Evolutionary conservation across 2,113 vertebrate genomes (phyloP), one percentile per base, ranked within the genome.

Genomic region (Mesoclemmys tuberculata): DNA sequence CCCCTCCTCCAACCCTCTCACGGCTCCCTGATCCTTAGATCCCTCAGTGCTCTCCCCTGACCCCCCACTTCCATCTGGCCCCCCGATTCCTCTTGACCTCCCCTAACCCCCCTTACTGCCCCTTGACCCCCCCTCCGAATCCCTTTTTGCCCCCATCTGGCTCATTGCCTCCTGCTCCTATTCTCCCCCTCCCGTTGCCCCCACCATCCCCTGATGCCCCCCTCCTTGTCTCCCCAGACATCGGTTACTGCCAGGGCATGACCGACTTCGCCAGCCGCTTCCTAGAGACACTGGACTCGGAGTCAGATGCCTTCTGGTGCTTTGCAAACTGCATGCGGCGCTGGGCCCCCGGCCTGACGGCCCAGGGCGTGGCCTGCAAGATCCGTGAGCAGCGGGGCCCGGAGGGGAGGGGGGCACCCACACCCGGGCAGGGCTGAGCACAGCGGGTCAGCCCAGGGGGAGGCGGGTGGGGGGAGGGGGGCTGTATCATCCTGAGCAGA

Each of bases 241-340:
- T 93, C 5, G 93, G 93, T 55, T 85, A 92, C 58, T 68, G 51
- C 74, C 86, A 80, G 38, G 74, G 88, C 56, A 87, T 84, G 86
- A 80, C 83, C 64, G 86, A 93, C 75, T 77, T 91, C 80, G 87
- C 56, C 46, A 92, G 61, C 54, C 91, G 87, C 49, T 68, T 90
- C 77, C 83, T 93, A n/a, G 93, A 94, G 90, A 94, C 52, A 2
- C 24, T 94, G 92, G 74, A 94, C 74, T 89, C 89, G 10, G 92
- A 94, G 80, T 82, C 80, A 1, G 90, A 75, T 29, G 58, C 90
- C 51, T 95, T 96, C 49, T 92, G 89, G 91, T 93, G 61, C 61
- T 93, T 94, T 19, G 88, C 87, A 61, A n/a, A 58, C 10, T 58
- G 87, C 80, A 89, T 84, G 81, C 38, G 41, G n/a, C 56, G 80